Conservation (phyloP, 2,888 invertebrate genomes). For the Oscheius sp. region DNA sequence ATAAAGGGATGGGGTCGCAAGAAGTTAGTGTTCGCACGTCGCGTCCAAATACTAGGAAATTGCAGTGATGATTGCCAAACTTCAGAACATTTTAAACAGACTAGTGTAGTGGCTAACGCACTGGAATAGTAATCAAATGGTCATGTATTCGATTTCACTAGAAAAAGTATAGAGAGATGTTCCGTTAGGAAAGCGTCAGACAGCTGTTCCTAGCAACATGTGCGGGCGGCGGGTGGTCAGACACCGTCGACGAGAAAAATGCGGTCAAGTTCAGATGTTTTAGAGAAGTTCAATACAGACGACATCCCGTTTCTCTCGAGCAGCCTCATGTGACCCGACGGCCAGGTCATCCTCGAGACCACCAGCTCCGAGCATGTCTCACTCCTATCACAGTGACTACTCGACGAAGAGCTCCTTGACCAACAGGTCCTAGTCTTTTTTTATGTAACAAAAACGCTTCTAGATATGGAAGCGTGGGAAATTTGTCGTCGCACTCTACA, state of each 20-base stretch:
- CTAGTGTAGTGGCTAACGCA: no score
- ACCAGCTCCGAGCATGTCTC: constrained; percentile 26
- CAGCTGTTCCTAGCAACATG: constrained; percentile 19
- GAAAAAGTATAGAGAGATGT: background rate
- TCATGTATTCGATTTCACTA: no score
- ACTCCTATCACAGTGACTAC: constrained; percentile 35
- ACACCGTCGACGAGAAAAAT: no score
- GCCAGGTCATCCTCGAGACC: constrained; percentile 11
- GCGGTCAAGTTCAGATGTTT: background rate
- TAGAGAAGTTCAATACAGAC: constrained; percentile 12
- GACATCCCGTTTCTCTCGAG: constrained; percentile 26
- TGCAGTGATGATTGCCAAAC: no score
- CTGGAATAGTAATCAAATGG: no score
- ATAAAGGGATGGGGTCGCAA: no score
- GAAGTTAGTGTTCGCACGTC: no score
- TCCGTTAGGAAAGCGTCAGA: constrained; percentile 2
- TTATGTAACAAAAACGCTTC: background rate
- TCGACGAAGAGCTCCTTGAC: background rate
- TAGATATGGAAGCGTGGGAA: constrained; percentile 32
- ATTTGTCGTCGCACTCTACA: constrained; percentile 15
- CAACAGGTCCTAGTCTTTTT: background rate
- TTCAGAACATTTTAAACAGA: no score
- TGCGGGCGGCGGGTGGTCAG: constrained; percentile 2
- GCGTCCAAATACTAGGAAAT: no score
- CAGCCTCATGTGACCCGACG: constrained; percentile 29